Conservation (phyloP, 2,888 invertebrate species). For the Lithophane socia region DNA sequence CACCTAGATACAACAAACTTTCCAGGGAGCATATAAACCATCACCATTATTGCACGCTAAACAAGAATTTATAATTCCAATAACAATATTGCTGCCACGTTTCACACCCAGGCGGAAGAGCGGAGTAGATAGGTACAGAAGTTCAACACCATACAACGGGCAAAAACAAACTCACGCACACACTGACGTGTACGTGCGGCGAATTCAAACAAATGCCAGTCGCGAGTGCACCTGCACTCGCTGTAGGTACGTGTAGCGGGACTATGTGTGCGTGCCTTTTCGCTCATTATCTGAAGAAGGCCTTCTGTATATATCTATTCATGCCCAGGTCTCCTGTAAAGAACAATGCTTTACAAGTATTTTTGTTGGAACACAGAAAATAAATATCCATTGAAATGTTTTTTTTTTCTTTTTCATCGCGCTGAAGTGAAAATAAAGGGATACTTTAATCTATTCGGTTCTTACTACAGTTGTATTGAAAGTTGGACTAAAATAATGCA, state of each 20-base stretch:
- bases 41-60: slow-evolving; percentile 67
- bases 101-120: slow-evolving; percentile 6
- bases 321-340: slow-evolving; percentile 6
- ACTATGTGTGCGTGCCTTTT: neutral
- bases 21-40: slow-evolving; percentile 63
- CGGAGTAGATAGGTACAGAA: slow-evolving; percentile 24
- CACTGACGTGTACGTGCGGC: too few relatives aligned
- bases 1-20: slow-evolving; percentile 28
- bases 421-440: slow-evolving; percentile 39
- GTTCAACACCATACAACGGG: too few relatives aligned
- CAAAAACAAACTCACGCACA: neutral
- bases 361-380: slow-evolving; percentile 53
- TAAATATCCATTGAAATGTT: slow-evolving; percentile 58
- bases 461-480: slow-evolving; percentile 41
- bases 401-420: slow-evolving; percentile 37
- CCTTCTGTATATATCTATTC: slow-evolving; percentile 16
- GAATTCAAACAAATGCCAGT: neutral
- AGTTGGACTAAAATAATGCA: slow-evolving; percentile 36
- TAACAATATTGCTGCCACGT: slow-evolving; percentile 46
- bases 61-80: slow-evolving; percentile 64
- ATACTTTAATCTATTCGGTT: slow-evolving; percentile 49
- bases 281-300: accelerated
- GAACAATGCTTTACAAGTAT: slow-evolving; percentile 46
- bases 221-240: neutral
- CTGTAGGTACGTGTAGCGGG: too few relatives aligned